Base-by-base conservation (phyloP, 2,113 vertebrate genomes). In the Cryptomyrus ogoouensis region DNA sequence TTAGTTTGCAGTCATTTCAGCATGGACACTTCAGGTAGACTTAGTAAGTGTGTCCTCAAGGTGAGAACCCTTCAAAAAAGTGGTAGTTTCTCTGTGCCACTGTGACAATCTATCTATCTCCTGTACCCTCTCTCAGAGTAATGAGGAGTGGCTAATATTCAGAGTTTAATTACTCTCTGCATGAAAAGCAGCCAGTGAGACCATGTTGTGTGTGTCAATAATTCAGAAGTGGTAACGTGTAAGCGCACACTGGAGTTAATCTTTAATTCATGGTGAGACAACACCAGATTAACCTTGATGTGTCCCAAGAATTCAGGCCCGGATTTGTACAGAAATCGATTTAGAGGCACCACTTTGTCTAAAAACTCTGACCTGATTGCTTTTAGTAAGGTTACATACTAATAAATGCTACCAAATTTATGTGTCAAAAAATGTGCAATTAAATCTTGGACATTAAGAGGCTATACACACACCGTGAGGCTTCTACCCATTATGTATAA, bases 181-280 rank as follows among this genome's bases (percentile, higher is more conserved):
- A 46, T 83, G 77, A 19, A 83, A 24, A 66, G 35, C 21, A 7
- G 12, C 6, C 50, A 80, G 52, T 24, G 1, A 35, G 17, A 24
- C 49, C 35, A 15, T 83, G 15, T 42, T 49, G 47, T 27, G 15
- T 15, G 50, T 87, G 56, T 66, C 58, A 86, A 88, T 87, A 86
- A 70, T 88, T 80, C 42, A 89, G 7, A 56, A 62, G 58, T 83
- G 80, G 46, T 44, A 88, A 74, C 90, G 15, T 83, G 24, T 90
- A 19, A 56, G 5, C 47, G 24, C 39, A 62, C 85, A 46, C 80
- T 50, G 58, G 46, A 87, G 74, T 80, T 89, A 47, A 91, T 92
- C 91, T 90, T 90, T 94, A 92, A 93, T 93, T 91, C 90, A 90
- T 92, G 89, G 62, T 74, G 77, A 92, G 90, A 89, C 90, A 85